Percentiles rank a stretch among this genome's conserved stretches.
Conservation (phyloP, 2,888 invertebrate species). For the Cerastis rubricosa region DNA sequence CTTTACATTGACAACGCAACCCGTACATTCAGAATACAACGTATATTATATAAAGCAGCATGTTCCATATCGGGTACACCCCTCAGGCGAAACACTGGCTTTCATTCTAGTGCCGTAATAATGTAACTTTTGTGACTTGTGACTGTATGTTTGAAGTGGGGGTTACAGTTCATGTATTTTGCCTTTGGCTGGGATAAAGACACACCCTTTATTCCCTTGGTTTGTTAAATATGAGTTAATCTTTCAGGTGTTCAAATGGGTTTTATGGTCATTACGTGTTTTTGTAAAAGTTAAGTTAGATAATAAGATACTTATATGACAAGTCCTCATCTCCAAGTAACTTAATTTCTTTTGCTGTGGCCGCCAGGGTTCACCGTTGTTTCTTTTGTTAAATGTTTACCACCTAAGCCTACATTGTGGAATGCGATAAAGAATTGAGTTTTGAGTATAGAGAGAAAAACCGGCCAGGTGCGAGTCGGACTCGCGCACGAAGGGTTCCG, state of each 20-base stretch:
- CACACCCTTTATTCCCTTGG: background rate
- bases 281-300: too few relatives aligned
- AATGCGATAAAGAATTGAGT: too few relatives aligned
- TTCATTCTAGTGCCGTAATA: constrained; percentile 29
- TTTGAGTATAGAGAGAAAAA: too few relatives aligned
- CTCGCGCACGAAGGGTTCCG: too few relatives aligned
- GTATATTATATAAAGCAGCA: constrained; percentile 15
- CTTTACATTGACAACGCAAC: background rate
- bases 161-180: constrained; percentile 6
- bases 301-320: too few relatives aligned
- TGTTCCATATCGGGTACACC: constrained; percentile 26
- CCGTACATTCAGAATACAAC: background rate
- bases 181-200: constrained; percentile 2
- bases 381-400: too few relatives aligned
- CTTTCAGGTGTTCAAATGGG: background rate
- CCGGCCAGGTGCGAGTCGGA: too few relatives aligned
- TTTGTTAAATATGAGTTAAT: background rate
- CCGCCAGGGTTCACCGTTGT: too few relatives aligned
- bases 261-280: too few relatives aligned
- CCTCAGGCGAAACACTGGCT: constrained; percentile 43
- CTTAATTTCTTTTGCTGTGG: too few relatives aligned
- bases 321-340: too few relatives aligned
- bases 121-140: constrained; percentile 24
- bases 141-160: background rate
- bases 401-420: too few relatives aligned